Evolutionary conservation across 2,113 vertebrate species (phyloP).

Genomic region (Cynocephalus volans): DNA sequence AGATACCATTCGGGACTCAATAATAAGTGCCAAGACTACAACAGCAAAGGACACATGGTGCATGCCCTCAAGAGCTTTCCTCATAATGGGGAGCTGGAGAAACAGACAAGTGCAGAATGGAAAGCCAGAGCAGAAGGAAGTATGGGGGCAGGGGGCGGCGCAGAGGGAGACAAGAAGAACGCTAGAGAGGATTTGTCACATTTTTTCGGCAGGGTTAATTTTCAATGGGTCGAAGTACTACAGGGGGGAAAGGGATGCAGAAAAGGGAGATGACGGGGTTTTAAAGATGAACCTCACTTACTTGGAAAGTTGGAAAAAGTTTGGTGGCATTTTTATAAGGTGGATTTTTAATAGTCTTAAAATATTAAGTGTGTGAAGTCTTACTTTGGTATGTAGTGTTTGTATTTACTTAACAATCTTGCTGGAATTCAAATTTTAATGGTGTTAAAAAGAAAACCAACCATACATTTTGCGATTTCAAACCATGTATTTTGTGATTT

Average conservation of each 20-base stretch:
- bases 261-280: background rate
- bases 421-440: background rate
- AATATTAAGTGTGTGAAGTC: background rate
- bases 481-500: background rate
- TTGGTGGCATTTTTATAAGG: background rate
- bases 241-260: background rate
- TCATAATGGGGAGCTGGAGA: background rate
- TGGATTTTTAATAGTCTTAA: background rate
- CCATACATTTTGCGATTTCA: background rate
- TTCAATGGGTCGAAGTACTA: background rate
- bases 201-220: background rate
- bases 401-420: background rate
- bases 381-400: background rate
- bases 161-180: background rate
- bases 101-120: background rate
- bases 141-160: background rate
- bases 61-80: background rate
- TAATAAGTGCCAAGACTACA: background rate
- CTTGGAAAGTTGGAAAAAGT: background rate
- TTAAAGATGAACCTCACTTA: background rate
- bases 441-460: background rate
- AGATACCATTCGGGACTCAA: background rate
- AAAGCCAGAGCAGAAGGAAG: too few species aligned
- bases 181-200: background rate
- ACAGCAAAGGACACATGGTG: background rate